These are phyloP conservation scores for Lobophora halterata DNA, from an alignment of 2,888 invertebrate species.

Conservation along the genomic window DNA sequence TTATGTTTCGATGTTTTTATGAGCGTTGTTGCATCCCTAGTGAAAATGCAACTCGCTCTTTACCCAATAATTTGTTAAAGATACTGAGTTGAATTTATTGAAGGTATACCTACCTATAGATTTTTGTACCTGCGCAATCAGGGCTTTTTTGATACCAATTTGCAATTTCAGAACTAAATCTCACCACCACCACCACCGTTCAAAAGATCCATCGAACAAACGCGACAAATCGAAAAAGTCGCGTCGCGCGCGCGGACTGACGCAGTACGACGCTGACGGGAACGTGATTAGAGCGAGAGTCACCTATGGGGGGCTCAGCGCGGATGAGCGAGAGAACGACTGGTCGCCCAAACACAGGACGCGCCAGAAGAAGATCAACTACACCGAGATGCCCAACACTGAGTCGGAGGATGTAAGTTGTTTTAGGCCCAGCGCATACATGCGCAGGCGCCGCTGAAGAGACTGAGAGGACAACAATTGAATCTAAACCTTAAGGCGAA, in stretches of 20 bases:
- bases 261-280: conserved; percentile 65
- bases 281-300: conserved; percentile 64
- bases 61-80: too few species aligned
- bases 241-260: conserved; percentile 44
- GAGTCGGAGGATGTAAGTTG: conserved; percentile 87
- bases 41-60: too few species aligned
- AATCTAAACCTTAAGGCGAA: too few species aligned
- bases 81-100: too few species aligned
- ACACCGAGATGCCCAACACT: conserved; percentile 87
- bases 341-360: conserved; percentile 84
- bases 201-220: conserved; percentile 16
- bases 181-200: conserved; percentile 28
- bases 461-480: too few species aligned
- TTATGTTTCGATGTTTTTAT: too few species aligned
- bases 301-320: conserved; percentile 81
- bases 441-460: neutral
- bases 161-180: conserved; percentile 42
- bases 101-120: too few species aligned
- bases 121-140: too few species aligned
- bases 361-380: conserved; percentile 87
- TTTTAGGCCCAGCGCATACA: too few species aligned
- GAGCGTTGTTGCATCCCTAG: too few species aligned
- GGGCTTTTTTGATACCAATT: too few species aligned
- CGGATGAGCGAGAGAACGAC: conserved; percentile 73
- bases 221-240: conserved; percentile 44